Base-by-base conservation (phyloP, 1,140 invertebrate species). In the Drosophila repletoides region DNA sequence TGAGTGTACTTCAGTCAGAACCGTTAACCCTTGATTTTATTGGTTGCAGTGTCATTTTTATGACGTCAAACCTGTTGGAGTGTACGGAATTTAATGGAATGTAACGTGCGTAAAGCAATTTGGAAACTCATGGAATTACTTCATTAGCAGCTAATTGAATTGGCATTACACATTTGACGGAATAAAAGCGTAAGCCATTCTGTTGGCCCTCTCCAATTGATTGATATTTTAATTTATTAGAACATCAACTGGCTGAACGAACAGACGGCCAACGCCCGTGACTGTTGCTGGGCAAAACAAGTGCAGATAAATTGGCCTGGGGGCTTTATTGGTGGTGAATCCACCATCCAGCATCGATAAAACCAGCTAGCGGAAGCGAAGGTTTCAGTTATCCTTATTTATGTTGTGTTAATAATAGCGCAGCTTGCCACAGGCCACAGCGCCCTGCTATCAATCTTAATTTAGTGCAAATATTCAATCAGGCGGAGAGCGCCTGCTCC, bases 401-500 rank as follows among this genome's bases (percentile, higher is more conserved):
- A 70, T 76, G 64, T 29, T 81, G 29, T 71, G 56, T 63, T 76
- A 86, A 80, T 66, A 63, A 56, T 59, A 67, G 22, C 45, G 29
- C 15, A 29, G 19, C 33, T 29, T 55, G 48, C 58, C 65, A 38
- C 31, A 61, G 33, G 19, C 61, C 26, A 15, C 36, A 10, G 19
- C 4, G 29, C 21, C 19, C 36, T 36, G 22, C 48, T 55, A 80
- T 84, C 86, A 69, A 86, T 84, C 80, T 84, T 72, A 75, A 86
- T 84, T 80, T 64, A 48, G 26, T 64, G 80, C 41, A 86, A 68
- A 84, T 73, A 75, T 84, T 80, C 75, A 80, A 84, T 86, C 80
- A 80, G 76, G 49, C 66, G 58, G 45, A 51, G 36, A 59, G 26
- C 53, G 22, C 17, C 51, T 33, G 61, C n/a, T n/a, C n/a, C n/a